These are phyloP conservation scores for Castor canadensis DNA, from an alignment of 2,113 vertebrate species.

Conservation along the genomic window DNA sequence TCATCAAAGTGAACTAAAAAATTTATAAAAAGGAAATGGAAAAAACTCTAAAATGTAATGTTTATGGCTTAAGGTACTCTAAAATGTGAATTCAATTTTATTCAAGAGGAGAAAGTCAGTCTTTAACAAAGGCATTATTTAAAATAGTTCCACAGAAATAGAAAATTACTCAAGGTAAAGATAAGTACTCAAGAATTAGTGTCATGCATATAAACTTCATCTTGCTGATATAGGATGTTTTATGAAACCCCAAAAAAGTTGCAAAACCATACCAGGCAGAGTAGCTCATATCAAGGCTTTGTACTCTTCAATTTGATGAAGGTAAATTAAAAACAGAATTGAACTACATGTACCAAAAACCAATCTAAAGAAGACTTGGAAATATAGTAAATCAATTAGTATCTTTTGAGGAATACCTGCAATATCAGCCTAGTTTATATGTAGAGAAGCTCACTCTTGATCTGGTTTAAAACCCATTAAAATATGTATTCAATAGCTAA, in stretches of 20 bases:
- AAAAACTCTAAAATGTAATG: background rate
- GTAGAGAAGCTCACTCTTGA: background rate
- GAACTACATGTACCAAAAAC: background rate
- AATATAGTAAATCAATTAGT: background rate
- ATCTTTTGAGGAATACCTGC: background rate
- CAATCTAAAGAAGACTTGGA: background rate
- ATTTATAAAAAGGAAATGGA: background rate
- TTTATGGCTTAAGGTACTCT: background rate
- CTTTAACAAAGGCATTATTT: background rate
- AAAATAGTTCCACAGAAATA: constrained; percentile 18
- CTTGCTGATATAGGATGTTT: background rate
- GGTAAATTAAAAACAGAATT: background rate
- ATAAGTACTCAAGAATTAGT: constrained; percentile 17
- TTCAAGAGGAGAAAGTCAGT: background rate
- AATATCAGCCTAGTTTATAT: background rate
- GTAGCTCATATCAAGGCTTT: background rate
- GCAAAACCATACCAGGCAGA: background rate
- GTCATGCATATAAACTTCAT: background rate
- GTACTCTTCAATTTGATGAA: background rate
- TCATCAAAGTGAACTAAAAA: background rate
- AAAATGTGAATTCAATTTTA: constrained; percentile 27
- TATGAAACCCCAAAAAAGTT: background rate
- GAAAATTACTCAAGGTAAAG: constrained; percentile 28
- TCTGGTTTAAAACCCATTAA: background rate
- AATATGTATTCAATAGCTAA: background rate